Percentiles rank a stretch among this genome's conserved stretches.
phyloP scores from a whole-genome alignment of 2,113 vertebrate species.

The Illadopsis cleaveri region DNA sequence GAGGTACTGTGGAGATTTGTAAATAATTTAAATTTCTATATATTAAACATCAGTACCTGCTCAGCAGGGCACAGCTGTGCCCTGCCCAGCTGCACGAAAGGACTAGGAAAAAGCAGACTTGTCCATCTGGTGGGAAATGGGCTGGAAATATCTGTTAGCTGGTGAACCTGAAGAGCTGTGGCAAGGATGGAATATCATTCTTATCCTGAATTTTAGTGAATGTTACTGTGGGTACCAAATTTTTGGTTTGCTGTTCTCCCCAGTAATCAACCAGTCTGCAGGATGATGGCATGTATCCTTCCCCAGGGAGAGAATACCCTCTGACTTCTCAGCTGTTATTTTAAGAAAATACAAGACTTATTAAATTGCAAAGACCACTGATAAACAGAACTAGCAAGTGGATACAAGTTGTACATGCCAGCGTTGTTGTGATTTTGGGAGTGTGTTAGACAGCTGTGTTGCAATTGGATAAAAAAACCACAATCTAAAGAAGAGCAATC shows the following conservation, averaged over 20 bases:
- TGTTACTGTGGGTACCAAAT: background rate
- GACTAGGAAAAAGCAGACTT: background rate
- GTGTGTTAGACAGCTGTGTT: background rate
- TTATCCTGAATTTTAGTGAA: background rate
- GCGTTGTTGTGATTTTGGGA: background rate
- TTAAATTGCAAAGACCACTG: background rate
- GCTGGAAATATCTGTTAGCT: background rate
- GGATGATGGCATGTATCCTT: background rate
- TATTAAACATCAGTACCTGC: background rate
- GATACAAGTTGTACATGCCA: rapidly evolving
- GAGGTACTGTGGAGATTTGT: background rate
- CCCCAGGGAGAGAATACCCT: background rate
- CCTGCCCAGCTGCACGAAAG: background rate
- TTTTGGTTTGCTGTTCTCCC: background rate
- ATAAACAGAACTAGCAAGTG: background rate
- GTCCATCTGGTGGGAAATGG: background rate
- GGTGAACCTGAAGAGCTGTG: rapidly evolving
- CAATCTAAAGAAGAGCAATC: background rate
- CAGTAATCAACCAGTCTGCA: too few species aligned
- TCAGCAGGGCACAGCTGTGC: background rate
- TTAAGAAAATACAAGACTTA: background rate
- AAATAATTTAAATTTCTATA: background rate
- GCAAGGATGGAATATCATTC: background rate
- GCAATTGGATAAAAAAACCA: background rate
- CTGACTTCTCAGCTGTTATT: background rate